Base-by-base conservation (phyloP, 2,888 invertebrate genomes). In the Scotopteryx bipunctaria region DNA sequence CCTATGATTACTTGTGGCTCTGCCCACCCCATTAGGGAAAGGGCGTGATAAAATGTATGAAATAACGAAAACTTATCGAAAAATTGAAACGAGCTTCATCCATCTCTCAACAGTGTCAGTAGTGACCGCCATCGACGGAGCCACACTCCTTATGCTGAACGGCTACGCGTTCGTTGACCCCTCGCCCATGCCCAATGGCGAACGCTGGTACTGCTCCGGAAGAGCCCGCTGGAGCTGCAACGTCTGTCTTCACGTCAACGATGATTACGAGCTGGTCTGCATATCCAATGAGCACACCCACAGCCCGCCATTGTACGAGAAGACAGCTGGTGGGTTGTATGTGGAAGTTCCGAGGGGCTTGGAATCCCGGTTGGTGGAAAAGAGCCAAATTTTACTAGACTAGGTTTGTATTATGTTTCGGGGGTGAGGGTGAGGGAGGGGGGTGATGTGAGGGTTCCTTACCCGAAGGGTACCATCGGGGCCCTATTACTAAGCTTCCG, bases 131-230 rank as follows among this genome's bases (percentile, higher is more conserved):
- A 74, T 88, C 50, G 76, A 87, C 53, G 90, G 91, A 2, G 89
- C 89, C 1, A 83, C 86, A 0, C 71, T 90, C 0, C 78, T 91
- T 17, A 84, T 90, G 82, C 73, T 89, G 13, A 83, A 87, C 64
- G 83, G 85, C 0, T 90, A 80, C 51, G 85, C 84, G 5, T 90
- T 86, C 67, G 73, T 76, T n/a, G 86, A 84, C 49, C 90, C 89
- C 0, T 78, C 85, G 0, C 89, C 88, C 0, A 81, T 89, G 71
- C 66, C 77, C 2, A 83, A 84, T 1, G 90, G 90, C 1, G 90
- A 88, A 43, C 64, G 86, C 0, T 89, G 90, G 89, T 87, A 84
- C 69, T 88, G 90, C 59, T 84, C 88, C 0, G 90, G 88, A 1
- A 71, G 85, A 48, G 54, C 73, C 25, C 70, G 70, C 17, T 87